A percentile compares a stretch with the other conserved stretches of the same genome.
Evolutionary conservation across 2,888 invertebrate species (phyloP).

Genomic region (Dastarcus helophoroides): DNA sequence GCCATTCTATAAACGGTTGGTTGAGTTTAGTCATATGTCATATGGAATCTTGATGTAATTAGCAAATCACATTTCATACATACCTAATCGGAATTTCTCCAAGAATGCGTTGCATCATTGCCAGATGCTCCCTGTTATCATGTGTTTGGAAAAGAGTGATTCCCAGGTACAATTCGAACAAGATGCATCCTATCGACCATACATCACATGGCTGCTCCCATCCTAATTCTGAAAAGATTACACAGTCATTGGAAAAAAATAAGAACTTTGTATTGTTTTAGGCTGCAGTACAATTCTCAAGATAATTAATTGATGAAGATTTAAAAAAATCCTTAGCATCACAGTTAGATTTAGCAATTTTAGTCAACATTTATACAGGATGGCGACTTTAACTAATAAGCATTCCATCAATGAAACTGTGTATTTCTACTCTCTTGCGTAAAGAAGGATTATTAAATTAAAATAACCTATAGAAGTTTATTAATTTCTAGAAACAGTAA

Average conservation of each 20-base stretch:
- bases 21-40: too few species aligned
- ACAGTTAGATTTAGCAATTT: conserved; percentile 1
- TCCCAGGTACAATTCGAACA: conserved; percentile 97
- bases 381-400: too few species aligned
- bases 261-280: too few species aligned
- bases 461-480: too few species aligned
- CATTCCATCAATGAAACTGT: too few species aligned
- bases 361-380: not conserved
- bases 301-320: conserved; percentile 5
- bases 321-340: conserved; percentile 3
- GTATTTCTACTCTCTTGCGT: too few species aligned
- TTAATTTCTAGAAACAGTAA: too few species aligned
- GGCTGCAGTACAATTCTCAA: too few species aligned
- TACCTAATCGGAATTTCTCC: conserved; percentile 94
- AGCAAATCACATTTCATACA: conserved; percentile 19
- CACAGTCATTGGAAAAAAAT: conserved; percentile 1
- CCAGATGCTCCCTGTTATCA: conserved; percentile 98
- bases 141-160: conserved; percentile 99
- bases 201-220: conserved; percentile 99
- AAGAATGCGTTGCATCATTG: conserved; percentile 99
- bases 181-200: conserved; percentile 98
- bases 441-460: too few species aligned
- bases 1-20: conserved; percentile 61
- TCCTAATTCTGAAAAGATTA: conserved; percentile 71
- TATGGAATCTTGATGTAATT: not conserved